A percentile compares a stretch with the other conserved stretches of the same genome.
These are phyloP conservation scores for Micrasema minimum DNA, from an alignment of 1,140 invertebrate species.

Conservation along the genomic window DNA sequence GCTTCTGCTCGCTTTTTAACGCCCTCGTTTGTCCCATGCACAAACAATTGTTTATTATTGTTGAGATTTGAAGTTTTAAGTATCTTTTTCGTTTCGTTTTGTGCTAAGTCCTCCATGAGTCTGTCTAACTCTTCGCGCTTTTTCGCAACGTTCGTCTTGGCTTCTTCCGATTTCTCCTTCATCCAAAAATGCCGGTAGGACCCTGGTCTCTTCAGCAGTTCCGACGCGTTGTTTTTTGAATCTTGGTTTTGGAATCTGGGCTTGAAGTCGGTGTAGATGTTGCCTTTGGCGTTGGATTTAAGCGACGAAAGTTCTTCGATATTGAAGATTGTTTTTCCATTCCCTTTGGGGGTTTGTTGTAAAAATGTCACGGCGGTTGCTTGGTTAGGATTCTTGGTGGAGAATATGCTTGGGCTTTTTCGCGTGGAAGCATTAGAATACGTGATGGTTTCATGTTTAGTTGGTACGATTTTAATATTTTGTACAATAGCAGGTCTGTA, in stretches of 20 bases:
- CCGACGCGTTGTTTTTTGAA: not conserved
- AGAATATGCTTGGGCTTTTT: not conserved
- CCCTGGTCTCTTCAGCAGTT: conserved; percentile 35
- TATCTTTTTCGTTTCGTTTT: not conserved
- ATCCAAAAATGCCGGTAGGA: conserved; percentile 44
- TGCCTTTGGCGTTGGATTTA: conserved; percentile 12
- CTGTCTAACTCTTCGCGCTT: conserved; percentile 37
- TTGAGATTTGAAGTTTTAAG: not conserved
- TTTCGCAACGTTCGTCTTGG: conserved; percentile 24
- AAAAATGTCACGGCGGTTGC: not conserved
- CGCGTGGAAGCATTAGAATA: not conserved
- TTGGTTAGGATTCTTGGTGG: not conserved
- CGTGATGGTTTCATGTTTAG: not conserved
- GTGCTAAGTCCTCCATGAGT: conserved; percentile 21
- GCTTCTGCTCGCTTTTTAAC: not conserved
- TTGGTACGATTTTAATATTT: not conserved
- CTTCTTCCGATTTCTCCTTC: conserved; percentile 40
- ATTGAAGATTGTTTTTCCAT: conserved; percentile 16
- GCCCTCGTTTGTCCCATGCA: not conserved
- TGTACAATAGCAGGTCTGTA: not conserved
- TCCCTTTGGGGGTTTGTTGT: conserved; percentile 3
- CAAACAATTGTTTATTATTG: not conserved
- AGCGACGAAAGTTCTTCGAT: conserved; percentile 24
- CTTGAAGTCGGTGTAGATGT: conserved; percentile 35
- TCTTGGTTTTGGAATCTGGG: not conserved